Evolutionary conservation across 2,113 vertebrate species (phyloP).

Genomic region (Tychaedon coryphoeus): DNA sequence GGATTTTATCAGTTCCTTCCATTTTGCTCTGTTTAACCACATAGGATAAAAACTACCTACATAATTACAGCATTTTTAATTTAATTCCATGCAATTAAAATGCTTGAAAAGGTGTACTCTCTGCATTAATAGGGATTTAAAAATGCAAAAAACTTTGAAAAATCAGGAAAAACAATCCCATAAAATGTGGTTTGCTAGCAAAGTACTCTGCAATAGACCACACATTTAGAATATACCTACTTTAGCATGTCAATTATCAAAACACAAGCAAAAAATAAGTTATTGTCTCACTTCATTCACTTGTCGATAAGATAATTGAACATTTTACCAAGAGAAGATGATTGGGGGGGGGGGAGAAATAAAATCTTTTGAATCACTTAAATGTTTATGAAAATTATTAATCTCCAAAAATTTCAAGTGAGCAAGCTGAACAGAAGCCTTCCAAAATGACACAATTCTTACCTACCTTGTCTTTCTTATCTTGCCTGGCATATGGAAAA

Average conservation of each 20-base stretch:
- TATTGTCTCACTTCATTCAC: neutral
- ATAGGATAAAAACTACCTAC: neutral
- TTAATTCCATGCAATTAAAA: neutral
- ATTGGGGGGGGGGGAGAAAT: rapidly evolving
- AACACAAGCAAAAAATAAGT: neutral
- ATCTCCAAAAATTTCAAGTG: neutral
- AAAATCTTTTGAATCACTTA: neutral
- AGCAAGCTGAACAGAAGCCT: neutral
- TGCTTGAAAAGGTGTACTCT: neutral
- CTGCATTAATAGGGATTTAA: neutral
- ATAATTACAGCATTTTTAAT: neutral
- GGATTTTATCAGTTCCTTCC: neutral
- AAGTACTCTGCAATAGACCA: neutral
- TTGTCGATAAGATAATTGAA: neutral
- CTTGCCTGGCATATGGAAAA: conserved; percentile 82
- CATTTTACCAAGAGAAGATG: neutral
- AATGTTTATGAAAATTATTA: neutral
- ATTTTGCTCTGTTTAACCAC: neutral
- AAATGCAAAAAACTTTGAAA: neutral
- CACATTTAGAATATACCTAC: neutral
- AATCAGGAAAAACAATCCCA: neutral
- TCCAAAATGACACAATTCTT: neutral
- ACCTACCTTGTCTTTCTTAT: conserved; percentile 85
- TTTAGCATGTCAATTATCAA: neutral
- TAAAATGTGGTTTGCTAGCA: neutral